Conservation (phyloP, 2,113 vertebrate species). For the Blennius ocellaris region DNA sequence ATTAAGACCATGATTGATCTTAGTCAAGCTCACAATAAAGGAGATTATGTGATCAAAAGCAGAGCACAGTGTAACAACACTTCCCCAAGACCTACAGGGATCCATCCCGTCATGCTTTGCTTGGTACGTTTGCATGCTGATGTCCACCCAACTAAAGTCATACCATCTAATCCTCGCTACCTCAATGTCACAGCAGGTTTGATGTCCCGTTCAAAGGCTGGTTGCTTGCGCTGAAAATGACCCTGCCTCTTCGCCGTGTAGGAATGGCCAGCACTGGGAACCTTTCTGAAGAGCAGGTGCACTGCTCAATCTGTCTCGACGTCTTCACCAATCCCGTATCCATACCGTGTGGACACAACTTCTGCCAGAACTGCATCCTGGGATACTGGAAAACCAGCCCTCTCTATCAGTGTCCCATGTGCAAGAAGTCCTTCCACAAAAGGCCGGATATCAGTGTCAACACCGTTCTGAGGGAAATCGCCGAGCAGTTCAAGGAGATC, state of each 20-base stretch:
- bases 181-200: slow-evolving; percentile 74
- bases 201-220: slow-evolving; percentile 57
- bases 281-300: slow-evolving; percentile 85
- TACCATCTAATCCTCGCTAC: slow-evolving; percentile 51
- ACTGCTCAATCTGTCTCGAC: slow-evolving; percentile 87
- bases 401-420: slow-evolving; percentile 84
- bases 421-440: slow-evolving; percentile 84
- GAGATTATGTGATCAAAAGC: not conserved
- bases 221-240: slow-evolving; percentile 71
- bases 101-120: slow-evolving; percentile 39
- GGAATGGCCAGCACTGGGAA: slow-evolving; percentile 82
- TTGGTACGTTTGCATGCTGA: slow-evolving; percentile 32
- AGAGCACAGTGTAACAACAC: not conserved
- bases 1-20: too few relatives aligned
- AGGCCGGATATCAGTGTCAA: slow-evolving; percentile 84
- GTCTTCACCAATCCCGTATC: slow-evolving; percentile 86
- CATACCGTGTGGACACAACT: slow-evolving; percentile 86
- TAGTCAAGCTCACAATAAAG: not conserved
- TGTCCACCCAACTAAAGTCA: slow-evolving; percentile 3
- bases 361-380: slow-evolving; percentile 84
- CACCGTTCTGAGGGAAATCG: slow-evolving; percentile 83
- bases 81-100: not conserved
- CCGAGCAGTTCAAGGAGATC: slow-evolving; percentile 84
- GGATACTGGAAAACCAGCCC: slow-evolving; percentile 83
- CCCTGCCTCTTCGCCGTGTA: slow-evolving; percentile 76